Evolutionary conservation across 2,888 invertebrate genomes (phyloP).

Genomic region (Ornithoptera priamus): DNA sequence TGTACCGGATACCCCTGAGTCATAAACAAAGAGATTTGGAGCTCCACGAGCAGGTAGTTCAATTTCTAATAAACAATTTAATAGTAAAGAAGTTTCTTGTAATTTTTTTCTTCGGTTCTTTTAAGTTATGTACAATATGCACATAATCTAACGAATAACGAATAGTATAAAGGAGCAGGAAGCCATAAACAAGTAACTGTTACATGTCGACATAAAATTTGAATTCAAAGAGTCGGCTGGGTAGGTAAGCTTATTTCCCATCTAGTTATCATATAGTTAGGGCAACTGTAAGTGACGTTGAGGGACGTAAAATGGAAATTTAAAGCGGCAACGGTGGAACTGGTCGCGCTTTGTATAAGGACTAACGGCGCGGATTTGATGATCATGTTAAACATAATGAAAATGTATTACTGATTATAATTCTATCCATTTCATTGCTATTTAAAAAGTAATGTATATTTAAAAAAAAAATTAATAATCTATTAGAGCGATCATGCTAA

Average conservation of each 20-base stretch:
- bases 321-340: constrained; percentile 8
- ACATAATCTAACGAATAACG: not conserved
- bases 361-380: not conserved
- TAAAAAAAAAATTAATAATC: too few relatives aligned
- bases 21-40: too few relatives aligned
- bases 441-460: too few relatives aligned
- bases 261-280: constrained; percentile 21
- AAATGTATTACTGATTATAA: not conserved
- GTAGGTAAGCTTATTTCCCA: not conserved
- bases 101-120: too few relatives aligned
- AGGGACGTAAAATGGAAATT: constrained; percentile 21
- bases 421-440: too few relatives aligned
- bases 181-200: constrained; percentile 19
- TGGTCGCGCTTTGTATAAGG: not conserved
- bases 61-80: too few relatives aligned
- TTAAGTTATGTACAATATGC: too few relatives aligned
- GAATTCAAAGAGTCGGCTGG: constrained; percentile 13
- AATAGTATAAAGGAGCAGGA: not conserved
- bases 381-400: not conserved
- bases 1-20: too few relatives aligned
- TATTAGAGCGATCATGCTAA: too few relatives aligned
- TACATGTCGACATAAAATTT: constrained; percentile 20
- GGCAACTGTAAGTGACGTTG: constrained; percentile 24
- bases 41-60: too few relatives aligned
- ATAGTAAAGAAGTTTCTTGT: too few relatives aligned